Evolutionary conservation across 2,113 vertebrate species (phyloP).

Genomic region (Misgurnus mizolepis): DNA sequence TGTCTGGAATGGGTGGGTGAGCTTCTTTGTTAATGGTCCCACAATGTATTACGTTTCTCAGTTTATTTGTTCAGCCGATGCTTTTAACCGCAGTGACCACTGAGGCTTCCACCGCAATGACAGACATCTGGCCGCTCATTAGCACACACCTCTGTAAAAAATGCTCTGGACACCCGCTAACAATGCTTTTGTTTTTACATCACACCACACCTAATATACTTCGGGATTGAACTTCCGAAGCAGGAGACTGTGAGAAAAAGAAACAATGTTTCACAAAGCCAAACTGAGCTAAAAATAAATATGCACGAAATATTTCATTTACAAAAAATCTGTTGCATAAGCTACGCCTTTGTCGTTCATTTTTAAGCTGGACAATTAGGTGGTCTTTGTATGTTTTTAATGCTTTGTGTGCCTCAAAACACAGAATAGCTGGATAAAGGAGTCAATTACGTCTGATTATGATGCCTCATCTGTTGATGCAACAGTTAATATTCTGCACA

Average conservation of each 20-base stretch:
- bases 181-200: not conserved
- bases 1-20: constrained; percentile 10
- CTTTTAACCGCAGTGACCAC: constrained; percentile 27
- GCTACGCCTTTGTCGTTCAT: not conserved
- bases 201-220: not conserved
- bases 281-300: constrained; percentile 10
- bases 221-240: not conserved
- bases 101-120: not conserved
- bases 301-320: constrained; percentile 8
- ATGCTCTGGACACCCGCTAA: not conserved
- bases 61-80: constrained; percentile 17
- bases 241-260: not conserved
- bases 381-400: constrained; percentile 7
- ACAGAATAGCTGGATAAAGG: constrained; percentile 24
- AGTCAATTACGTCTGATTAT: constrained; percentile 27
- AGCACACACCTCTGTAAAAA: not conserved
- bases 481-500: constrained; percentile 6
- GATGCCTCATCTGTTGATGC: constrained; percentile 9
- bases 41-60: constrained; percentile 22
- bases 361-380: constrained; percentile 5
- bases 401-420: not conserved
- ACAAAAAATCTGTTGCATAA: constrained; percentile 12
- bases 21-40: not conserved
- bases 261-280: not conserved
- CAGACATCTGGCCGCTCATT: constrained; percentile 18